Percentiles rank a stretch among this genome's conserved stretches.
Conservation (phyloP, 2,797 vertebrate species). For the Enoplosus armatus region DNA sequence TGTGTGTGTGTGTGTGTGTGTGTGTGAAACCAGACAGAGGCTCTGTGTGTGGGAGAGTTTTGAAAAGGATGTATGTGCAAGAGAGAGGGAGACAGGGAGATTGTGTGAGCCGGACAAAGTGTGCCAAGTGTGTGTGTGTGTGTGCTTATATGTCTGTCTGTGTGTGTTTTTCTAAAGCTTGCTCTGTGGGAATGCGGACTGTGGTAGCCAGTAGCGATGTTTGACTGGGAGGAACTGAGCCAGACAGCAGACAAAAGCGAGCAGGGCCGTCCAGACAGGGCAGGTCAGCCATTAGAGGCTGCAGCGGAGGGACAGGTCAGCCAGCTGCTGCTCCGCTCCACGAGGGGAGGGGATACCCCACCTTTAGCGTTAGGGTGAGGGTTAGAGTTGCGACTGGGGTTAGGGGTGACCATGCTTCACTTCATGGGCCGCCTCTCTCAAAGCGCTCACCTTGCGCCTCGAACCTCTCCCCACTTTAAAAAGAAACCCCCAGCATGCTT, state of each 20-base stretch:
- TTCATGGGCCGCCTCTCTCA: constrained; percentile 78
- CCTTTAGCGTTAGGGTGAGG: constrained; percentile 62
- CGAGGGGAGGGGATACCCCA: constrained; percentile 46
- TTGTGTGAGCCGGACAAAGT: constrained; percentile 64
- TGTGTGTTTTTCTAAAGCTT: constrained; percentile 41
- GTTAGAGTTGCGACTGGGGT: constrained; percentile 52
- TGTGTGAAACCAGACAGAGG: constrained; percentile 44
- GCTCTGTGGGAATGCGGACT: constrained; percentile 79
- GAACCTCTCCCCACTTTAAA: constrained; percentile 10
- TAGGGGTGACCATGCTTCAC: constrained; percentile 80
- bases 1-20: constrained; percentile 32
- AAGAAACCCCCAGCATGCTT: constrained; percentile 8
- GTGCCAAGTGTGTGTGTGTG: constrained; percentile 58
- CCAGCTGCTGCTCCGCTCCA: constrained; percentile 88
- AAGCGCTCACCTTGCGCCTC: constrained; percentile 59
- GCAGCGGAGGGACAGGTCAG: constrained; percentile 89
- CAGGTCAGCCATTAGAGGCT: constrained; percentile 90
- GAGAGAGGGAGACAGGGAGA: constrained; percentile 29
- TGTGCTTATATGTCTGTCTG: not conserved
- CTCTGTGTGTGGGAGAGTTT: constrained; percentile 62
- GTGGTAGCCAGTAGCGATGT: constrained; percentile 79
- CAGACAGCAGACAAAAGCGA: constrained; percentile 96
- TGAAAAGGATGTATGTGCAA: constrained; percentile 56
- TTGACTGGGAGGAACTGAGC: constrained; percentile 90
- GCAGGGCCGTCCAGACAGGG: constrained; percentile 91